phyloP scores from a whole-genome alignment of 37 sponge, comb jelly and placozoan species.

The Amphimedon queenslandica region DNA sequence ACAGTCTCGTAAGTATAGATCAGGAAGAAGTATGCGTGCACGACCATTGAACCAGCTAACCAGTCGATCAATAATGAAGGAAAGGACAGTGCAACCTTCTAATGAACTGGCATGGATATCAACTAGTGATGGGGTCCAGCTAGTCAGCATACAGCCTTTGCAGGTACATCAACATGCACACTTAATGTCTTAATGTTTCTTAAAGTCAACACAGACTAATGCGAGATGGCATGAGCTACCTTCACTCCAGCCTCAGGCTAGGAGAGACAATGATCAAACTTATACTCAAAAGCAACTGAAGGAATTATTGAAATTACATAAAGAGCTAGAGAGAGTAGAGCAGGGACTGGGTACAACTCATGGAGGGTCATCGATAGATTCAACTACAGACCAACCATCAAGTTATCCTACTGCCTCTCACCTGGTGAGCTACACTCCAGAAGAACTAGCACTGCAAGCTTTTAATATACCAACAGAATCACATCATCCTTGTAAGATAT shows the following conservation, averaged over 20 bases:
- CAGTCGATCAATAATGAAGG: background rate
- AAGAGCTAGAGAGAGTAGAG: background rate
- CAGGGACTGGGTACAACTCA: background rate
- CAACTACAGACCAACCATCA: background rate
- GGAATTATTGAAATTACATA: background rate
- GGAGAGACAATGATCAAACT: background rate
- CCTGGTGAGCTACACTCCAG: background rate
- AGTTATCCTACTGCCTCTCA: background rate
- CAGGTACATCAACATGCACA: background rate
- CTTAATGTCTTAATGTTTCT: background rate
- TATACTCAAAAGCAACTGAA: background rate
- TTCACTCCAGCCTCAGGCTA: background rate
- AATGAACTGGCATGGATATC: background rate
- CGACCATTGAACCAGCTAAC: background rate
- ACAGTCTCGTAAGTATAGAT: slow-evolving; percentile 8
- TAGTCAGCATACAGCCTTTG: slow-evolving; percentile 1
- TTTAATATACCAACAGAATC: background rate
- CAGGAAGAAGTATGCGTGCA: slow-evolving; percentile 2
- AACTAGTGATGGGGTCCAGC: background rate
- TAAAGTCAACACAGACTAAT: too few relatives aligned
- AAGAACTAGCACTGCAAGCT: background rate
- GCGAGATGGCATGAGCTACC: background rate
- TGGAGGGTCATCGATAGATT: background rate
- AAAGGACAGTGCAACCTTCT: background rate
- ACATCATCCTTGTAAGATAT: too few relatives aligned